These are phyloP conservation scores for Austrolebias charrua DNA, from an alignment of 2,797 vertebrate species.

Conservation along the genomic window DNA sequence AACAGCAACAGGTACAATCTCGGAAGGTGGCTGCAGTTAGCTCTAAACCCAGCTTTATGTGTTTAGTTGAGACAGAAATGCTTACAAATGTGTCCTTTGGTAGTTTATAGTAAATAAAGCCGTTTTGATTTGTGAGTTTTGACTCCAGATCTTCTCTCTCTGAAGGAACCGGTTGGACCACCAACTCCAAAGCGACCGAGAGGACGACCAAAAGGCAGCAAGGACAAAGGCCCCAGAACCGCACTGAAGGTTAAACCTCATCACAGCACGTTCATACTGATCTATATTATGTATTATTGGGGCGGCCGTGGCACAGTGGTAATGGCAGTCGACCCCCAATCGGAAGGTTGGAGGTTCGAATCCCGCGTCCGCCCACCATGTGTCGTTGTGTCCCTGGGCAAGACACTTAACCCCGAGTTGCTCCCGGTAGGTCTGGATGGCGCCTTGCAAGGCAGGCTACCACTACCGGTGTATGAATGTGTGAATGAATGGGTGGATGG, in stretches of 20 bases:
- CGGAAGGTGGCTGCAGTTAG: background rate
- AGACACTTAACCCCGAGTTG: too few relatives aligned
- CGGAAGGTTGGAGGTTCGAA: too few relatives aligned
- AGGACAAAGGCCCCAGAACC: conserved; percentile 77
- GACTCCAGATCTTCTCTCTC: conserved; percentile 16
- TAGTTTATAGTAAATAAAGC: background rate
- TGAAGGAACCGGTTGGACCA: conserved; percentile 78
- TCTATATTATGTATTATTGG: too few relatives aligned
- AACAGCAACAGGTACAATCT: conserved; percentile 75
- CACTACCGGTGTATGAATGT: too few relatives aligned
- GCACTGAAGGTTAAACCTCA: conserved; percentile 71
- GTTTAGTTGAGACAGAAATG: background rate
- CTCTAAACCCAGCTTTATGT: background rate
- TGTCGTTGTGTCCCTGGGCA: too few relatives aligned
- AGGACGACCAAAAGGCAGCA: conserved; percentile 83
- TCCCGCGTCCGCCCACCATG: too few relatives aligned
- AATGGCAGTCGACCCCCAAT: too few relatives aligned
- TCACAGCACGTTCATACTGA: conserved; percentile 1
- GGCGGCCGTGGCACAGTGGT: too few relatives aligned
- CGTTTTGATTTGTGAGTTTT: conserved; percentile 9
- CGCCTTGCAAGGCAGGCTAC: too few relatives aligned
- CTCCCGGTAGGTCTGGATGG: too few relatives aligned
- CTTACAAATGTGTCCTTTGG: background rate
- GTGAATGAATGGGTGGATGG: too few relatives aligned
- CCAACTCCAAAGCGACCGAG: conserved; percentile 80